A percentile compares a stretch with the other conserved stretches of the same genome.
Evolutionary conservation across 2,888 invertebrate genomes (phyloP).

Genomic region (Uloborus plumipes): DNA sequence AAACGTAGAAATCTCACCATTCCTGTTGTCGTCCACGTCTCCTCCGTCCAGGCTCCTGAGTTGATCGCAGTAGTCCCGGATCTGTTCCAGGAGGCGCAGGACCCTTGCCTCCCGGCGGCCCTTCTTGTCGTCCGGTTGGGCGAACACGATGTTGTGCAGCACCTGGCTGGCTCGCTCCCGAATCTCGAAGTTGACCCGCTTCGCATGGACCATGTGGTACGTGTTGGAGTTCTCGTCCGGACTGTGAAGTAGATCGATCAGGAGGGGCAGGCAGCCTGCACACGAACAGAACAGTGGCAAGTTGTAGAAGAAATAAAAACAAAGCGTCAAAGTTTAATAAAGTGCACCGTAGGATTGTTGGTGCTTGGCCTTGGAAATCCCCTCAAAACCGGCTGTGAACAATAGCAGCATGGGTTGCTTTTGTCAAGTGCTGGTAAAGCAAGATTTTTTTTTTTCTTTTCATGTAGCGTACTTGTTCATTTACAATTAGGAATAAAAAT

Average conservation of each 20-base stretch:
- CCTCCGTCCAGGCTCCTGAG: conserved; percentile 62
- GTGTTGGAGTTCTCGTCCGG: conserved; percentile 23
- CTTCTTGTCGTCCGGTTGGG: conserved; percentile 91
- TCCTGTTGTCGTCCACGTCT: conserved; percentile 41
- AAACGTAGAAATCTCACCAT: background rate
- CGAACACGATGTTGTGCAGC: conserved; percentile 91
- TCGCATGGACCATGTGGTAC: conserved; percentile 22
- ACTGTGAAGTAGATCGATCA: conserved; percentile 82
- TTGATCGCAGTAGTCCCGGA: conserved; percentile 84
- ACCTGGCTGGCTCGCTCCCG: conserved; percentile 88
- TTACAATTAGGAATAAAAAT: too few species aligned
- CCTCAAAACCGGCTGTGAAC: too few species aligned
- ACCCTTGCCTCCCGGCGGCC: conserved; percentile 91
- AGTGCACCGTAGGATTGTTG: too few species aligned
- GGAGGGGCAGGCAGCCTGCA: conserved; percentile 87
- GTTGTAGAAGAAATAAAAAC: too few species aligned
- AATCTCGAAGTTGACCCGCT: conserved; percentile 75
- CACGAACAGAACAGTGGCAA: background rate
- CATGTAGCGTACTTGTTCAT: too few species aligned
- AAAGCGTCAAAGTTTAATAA: too few species aligned
- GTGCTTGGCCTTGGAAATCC: too few species aligned
- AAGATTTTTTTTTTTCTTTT: too few species aligned
- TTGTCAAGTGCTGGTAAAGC: too few species aligned
- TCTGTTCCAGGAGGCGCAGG: conserved; percentile 88
- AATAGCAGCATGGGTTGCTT: too few species aligned